Conservation (phyloP, 35 echinoderm and acorn worm species). For the Apostichopus parvimensis region DNA sequence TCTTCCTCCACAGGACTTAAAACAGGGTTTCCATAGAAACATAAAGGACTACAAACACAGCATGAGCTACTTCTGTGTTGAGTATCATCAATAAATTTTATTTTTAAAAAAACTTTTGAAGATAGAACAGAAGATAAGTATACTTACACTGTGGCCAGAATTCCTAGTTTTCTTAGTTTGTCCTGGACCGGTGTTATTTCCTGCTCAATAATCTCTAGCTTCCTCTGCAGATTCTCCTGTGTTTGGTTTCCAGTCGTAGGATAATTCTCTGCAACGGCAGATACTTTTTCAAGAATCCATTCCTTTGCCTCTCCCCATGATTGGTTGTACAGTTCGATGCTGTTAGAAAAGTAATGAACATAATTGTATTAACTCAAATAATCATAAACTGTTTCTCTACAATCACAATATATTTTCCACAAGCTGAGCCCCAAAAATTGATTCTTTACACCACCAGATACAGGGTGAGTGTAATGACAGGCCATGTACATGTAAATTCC, state of each 20-base stretch:
- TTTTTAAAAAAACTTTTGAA: neutral
- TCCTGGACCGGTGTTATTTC: slow-evolving; percentile 87
- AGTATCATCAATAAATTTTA: too few relatives aligned
- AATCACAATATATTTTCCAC: neutral
- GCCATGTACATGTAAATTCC: too few relatives aligned
- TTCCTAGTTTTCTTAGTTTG: slow-evolving; percentile 85
- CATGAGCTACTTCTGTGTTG: too few relatives aligned
- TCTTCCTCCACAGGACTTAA: too few relatives aligned
- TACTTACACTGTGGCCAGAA: slow-evolving; percentile 92
- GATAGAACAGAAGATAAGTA: neutral
- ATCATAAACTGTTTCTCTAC: too few relatives aligned
- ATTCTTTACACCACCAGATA: neutral
- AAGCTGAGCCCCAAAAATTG: neutral
- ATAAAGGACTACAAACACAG: too few relatives aligned
- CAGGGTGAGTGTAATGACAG: neutral
- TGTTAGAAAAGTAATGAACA: slow-evolving; percentile 13
- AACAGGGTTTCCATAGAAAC: too few relatives aligned
- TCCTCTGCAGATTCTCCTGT: slow-evolving; percentile 74
- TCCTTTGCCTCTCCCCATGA: slow-evolving; percentile 96
- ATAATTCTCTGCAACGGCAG: slow-evolving; percentile 68
- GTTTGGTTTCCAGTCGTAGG: slow-evolving; percentile 53
- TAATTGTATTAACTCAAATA: too few relatives aligned
- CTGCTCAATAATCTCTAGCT: slow-evolving; percentile 84
- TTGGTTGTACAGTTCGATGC: slow-evolving; percentile 98
- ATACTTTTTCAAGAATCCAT: slow-evolving; percentile 94